Conservation (phyloP, 2,113 vertebrate species). For the Tragelaphus buxtoni region DNA sequence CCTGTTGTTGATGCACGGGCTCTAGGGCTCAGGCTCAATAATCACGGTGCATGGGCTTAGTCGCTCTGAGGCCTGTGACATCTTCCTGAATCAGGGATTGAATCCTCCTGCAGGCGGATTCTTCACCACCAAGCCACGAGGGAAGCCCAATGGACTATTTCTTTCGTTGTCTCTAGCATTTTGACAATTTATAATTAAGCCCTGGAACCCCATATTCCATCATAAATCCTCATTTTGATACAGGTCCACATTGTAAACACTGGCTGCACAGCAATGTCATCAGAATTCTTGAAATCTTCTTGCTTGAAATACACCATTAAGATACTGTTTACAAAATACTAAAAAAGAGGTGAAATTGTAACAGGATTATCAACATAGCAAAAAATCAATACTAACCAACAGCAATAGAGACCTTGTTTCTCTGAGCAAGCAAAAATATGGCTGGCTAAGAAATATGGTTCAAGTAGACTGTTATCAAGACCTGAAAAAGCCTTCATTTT, state of each 20-base stretch:
- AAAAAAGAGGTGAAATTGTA: slow-evolving; percentile 16
- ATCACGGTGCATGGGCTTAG: accelerated
- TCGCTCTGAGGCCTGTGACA: not conserved
- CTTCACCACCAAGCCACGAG: not conserved
- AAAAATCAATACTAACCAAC: slow-evolving; percentile 24
- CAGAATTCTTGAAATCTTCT: not conserved
- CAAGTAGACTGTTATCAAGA: slow-evolving; percentile 48
- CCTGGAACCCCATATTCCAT: not conserved
- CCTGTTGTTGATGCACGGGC: not conserved
- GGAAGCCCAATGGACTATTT: not conserved
- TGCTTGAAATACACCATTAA: not conserved
- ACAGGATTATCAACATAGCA: not conserved
- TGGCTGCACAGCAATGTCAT: not conserved
- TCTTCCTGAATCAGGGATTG: not conserved
- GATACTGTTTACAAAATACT: not conserved
- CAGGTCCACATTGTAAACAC: not conserved
- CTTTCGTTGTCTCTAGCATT: not conserved
- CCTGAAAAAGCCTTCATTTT: not conserved
- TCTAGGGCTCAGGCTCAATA: not conserved
- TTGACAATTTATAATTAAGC: not conserved
- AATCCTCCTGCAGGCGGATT: not conserved
- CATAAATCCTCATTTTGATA: not conserved
- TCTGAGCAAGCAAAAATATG: not conserved
- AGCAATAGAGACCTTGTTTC: slow-evolving; percentile 12
- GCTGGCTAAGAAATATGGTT: not conserved